Evolutionary conservation across 2,113 vertebrate genomes (phyloP).

Genomic region (Mesitornis unicolor): DNA sequence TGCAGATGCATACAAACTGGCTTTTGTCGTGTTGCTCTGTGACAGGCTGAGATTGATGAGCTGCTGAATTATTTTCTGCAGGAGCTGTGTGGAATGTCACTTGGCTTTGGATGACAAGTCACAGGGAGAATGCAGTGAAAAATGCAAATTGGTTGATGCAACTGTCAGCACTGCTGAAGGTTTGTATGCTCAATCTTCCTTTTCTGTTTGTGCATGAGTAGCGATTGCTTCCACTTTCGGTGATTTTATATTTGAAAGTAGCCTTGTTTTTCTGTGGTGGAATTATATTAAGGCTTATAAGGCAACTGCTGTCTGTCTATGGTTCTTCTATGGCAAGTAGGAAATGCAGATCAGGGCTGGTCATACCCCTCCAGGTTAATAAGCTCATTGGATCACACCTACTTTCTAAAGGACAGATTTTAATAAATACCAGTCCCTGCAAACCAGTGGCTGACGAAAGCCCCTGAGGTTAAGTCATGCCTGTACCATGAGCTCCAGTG

Average conservation of each 20-base stretch:
- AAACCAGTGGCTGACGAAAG: background rate
- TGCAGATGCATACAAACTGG: background rate
- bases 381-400: background rate
- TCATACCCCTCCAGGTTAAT: background rate
- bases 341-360: background rate
- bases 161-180: slow-evolving; percentile 83
- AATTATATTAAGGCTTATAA: background rate
- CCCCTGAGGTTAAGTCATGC: background rate
- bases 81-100: slow-evolving; percentile 92
- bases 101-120: slow-evolving; percentile 75
- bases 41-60: slow-evolving; percentile 45
- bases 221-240: background rate
- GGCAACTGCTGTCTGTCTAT: background rate
- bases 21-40: slow-evolving; percentile 9
- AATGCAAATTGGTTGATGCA: slow-evolving; percentile 81
- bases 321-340: background rate
- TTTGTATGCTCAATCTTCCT: background rate
- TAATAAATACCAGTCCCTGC: background rate
- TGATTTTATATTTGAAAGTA: slow-evolving; percentile 18
- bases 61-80: slow-evolving; percentile 71
- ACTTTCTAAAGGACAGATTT: background rate
- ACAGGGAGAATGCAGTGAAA: slow-evolving; percentile 77
- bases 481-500: background rate
- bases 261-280: background rate
- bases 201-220: background rate